A percentile compares a stretch with the other conserved stretches of the same genome.
Conservation (phyloP, 2,797 vertebrate genomes). For the Trachurus trachurus region DNA sequence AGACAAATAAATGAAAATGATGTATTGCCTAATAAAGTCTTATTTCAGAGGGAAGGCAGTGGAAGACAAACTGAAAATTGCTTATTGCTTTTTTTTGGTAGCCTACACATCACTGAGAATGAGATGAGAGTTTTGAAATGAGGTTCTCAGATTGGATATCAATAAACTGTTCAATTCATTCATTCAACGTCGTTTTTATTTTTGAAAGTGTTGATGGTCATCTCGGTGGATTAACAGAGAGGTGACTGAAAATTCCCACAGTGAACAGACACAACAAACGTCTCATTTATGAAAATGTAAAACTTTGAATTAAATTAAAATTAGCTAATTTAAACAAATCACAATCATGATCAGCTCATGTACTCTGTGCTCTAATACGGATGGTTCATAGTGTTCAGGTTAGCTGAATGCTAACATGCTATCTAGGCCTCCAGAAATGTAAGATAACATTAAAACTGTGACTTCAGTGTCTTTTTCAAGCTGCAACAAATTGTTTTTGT, state of each 20-base stretch:
- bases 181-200: neutral
- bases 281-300: neutral
- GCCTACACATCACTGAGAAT: slow-evolving; percentile 34
- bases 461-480: neutral
- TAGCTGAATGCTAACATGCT: neutral
- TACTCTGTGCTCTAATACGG: neutral
- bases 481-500: neutral
- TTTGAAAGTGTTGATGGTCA: neutral
- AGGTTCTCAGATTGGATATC: slow-evolving; percentile 32
- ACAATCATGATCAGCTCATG: neutral
- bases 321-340: neutral
- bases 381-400: neutral
- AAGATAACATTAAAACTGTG: neutral
- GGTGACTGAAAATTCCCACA: neutral
- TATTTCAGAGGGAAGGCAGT: neutral
- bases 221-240: slow-evolving; percentile 17
- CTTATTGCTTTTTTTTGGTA: neutral
- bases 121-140: neutral
- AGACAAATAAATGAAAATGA: neutral
- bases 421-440: neutral
- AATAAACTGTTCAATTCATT: neutral
- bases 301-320: neutral
- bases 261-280: neutral
- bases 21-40: neutral
- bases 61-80: neutral